Conservation (phyloP, 1,140 invertebrate genomes). For the Eurosta solidaginis region DNA sequence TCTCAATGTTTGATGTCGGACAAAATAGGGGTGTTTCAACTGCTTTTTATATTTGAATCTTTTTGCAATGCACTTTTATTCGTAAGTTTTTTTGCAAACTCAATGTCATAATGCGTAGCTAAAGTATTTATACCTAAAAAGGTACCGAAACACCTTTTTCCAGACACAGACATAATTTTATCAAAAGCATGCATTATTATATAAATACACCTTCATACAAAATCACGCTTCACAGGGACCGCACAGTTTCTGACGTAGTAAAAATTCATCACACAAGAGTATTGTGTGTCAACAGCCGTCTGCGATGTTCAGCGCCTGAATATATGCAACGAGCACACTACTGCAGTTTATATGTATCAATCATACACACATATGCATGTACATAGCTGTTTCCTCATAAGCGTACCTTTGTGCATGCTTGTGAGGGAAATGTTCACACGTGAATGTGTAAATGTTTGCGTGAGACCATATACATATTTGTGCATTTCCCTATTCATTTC, state of each 20-base stretch:
- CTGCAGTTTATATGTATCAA: neutral
- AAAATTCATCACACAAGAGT: neutral
- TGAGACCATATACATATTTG: neutral
- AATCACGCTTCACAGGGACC: neutral
- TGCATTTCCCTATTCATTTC: constrained; percentile 10
- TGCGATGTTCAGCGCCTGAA: neutral
- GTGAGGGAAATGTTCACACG: neutral
- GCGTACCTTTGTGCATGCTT: neutral
- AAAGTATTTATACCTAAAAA: too few relatives aligned
- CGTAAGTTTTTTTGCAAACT: too few relatives aligned
- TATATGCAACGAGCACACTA: neutral
- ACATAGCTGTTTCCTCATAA: neutral
- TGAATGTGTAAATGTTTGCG: neutral
- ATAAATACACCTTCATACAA: neutral
- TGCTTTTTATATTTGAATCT: too few relatives aligned
- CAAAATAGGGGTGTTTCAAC: too few relatives aligned
- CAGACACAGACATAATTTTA: too few relatives aligned
- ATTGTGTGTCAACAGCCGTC: neutral
- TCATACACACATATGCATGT: neutral
- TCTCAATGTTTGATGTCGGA: too few relatives aligned
- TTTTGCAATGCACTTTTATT: too few relatives aligned
- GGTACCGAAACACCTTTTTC: too few relatives aligned
- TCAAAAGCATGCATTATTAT: too few relatives aligned
- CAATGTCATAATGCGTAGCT: too few relatives aligned
- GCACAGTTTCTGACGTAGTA: neutral